phyloP scores from a whole-genome alignment of 2,888 invertebrate species.

The Epinotia demarniana region DNA sequence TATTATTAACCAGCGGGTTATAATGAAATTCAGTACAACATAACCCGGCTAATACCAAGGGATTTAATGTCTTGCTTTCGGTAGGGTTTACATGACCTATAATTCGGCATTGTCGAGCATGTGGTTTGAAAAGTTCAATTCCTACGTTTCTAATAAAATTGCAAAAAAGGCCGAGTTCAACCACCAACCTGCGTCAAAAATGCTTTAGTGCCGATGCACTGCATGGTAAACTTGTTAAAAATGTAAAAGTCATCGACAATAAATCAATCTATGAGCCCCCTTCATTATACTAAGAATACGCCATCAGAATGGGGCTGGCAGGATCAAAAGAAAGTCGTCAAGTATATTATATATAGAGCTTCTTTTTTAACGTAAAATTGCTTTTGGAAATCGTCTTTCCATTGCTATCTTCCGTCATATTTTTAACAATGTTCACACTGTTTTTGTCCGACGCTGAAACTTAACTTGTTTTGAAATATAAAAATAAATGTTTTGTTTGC shows the following conservation, averaged over 20 bases:
- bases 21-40: too few relatives aligned
- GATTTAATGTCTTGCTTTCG: too few relatives aligned
- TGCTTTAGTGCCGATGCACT: neutral
- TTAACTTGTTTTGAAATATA: too few relatives aligned
- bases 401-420: neutral
- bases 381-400: neutral
- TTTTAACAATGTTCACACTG: neutral
- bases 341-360: slow-evolving; percentile 1
- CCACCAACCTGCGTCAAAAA: neutral
- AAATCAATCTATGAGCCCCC: slow-evolving; percentile 25
- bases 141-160: too few relatives aligned
- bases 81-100: too few relatives aligned
- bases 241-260: slow-evolving; percentile 27
- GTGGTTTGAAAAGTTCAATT: too few relatives aligned
- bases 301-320: slow-evolving; percentile 2
- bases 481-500: too few relatives aligned
- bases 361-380: slow-evolving; percentile 1
- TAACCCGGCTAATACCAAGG: too few relatives aligned
- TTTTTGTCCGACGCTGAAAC: neutral
- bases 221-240: slow-evolving; percentile 18
- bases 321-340: slow-evolving; percentile 9
- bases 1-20: too few relatives aligned
- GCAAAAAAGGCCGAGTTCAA: neutral
- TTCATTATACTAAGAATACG: slow-evolving; percentile 21
- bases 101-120: too few relatives aligned